These are phyloP conservation scores for Oplegnathus fasciatus DNA, from an alignment of 2,113 vertebrate species.

Conservation along the genomic window DNA sequence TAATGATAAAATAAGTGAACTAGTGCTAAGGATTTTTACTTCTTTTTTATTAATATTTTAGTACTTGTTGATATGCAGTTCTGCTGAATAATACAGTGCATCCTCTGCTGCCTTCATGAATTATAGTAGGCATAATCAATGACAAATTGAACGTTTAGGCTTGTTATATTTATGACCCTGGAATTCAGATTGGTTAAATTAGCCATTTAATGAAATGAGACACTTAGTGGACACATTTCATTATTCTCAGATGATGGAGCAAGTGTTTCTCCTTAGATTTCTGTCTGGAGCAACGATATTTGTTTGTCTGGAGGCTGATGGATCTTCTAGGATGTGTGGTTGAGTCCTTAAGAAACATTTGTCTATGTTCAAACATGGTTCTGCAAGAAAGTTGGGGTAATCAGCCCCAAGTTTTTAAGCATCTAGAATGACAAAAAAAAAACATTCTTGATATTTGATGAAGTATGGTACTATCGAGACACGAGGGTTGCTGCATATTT, in stretches of 20 bases:
- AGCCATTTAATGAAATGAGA: slow-evolving; percentile 5
- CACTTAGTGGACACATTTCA: neutral
- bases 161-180: neutral
- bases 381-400: neutral
- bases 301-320: neutral
- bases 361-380: neutral
- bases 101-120: neutral
- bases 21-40: neutral
- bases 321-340: neutral
- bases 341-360: neutral
- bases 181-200: neutral
- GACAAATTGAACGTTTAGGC: neutral
- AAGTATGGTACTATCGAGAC: too few species aligned
- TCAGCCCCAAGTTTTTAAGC: neutral
- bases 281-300: neutral
- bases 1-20: neutral
- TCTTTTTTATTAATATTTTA: neutral
- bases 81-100: neutral
- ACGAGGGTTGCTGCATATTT: too few species aligned
- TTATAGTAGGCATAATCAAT: neutral
- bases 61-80: neutral
- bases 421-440: too few species aligned
- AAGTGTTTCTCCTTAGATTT: neutral
- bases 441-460: too few species aligned
- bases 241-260: neutral